A percentile compares a stretch with the other conserved stretches of the same genome.
phyloP scores from a whole-genome alignment of 2,113 vertebrate species.

The Pedetes capensis region DNA sequence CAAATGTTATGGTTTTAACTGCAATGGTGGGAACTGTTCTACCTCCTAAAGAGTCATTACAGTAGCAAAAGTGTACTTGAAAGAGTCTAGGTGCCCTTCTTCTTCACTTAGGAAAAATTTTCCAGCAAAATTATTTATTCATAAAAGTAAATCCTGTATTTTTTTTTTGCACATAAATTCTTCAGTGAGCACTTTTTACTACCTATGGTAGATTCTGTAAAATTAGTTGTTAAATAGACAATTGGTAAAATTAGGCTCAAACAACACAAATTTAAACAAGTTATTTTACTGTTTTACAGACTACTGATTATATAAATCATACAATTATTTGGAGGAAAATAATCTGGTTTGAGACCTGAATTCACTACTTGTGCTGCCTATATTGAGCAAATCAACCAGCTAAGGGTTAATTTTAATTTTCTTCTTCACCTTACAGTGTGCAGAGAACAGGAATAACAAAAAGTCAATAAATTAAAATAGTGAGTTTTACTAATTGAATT shows the following conservation, averaged over 20 bases:
- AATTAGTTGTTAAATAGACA: background rate
- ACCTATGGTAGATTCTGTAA: background rate
- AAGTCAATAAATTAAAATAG: background rate
- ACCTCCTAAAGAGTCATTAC: background rate
- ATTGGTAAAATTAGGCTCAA: background rate
- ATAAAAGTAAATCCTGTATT: background rate
- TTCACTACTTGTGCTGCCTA: background rate
- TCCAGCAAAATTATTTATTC: background rate
- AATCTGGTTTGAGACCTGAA: background rate
- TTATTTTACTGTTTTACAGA: background rate
- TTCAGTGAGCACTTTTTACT: background rate
- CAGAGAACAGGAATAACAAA: background rate
- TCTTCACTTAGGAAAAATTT: background rate
- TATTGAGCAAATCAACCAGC: background rate
- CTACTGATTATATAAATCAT: background rate
- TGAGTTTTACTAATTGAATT: conserved; percentile 18
- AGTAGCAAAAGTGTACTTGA: background rate
- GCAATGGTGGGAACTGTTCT: background rate
- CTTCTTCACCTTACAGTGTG: background rate
- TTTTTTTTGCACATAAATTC: background rate
- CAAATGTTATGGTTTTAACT: background rate
- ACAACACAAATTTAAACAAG: background rate
- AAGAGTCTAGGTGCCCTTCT: background rate
- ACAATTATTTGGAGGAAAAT: background rate
- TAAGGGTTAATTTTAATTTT: conserved; percentile 45